A percentile compares a stretch with the other conserved stretches of the same genome.
Conservation (phyloP, 2,797 vertebrate species). For the Sebastes diaconus region DNA sequence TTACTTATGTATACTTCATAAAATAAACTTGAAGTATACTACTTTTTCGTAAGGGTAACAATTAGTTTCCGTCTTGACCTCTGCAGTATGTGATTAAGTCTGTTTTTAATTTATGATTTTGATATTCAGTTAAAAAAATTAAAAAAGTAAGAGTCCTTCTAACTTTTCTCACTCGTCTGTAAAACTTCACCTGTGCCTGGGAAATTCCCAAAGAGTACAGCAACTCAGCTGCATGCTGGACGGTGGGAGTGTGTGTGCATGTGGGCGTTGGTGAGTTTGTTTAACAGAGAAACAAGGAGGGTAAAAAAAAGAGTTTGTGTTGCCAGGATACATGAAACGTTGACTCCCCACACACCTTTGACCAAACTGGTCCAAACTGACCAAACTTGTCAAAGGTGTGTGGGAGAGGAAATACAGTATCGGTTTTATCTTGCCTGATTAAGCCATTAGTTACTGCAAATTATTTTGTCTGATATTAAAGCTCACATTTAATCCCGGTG, state of each 20-base stretch:
- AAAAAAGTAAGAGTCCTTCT: background rate
- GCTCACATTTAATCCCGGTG: background rate
- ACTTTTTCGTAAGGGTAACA: too few relatives aligned
- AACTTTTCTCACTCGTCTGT: constrained; percentile 46
- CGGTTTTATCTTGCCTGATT: background rate
- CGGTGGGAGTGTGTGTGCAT: background rate
- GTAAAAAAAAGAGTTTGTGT: background rate
- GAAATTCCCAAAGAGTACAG: constrained; percentile 62
- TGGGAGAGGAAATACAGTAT: background rate
- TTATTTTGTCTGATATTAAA: background rate
- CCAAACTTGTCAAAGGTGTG: constrained; percentile 19
- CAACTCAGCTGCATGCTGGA: background rate
- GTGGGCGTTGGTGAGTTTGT: background rate
- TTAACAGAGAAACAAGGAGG: background rate
- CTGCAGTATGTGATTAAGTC: background rate
- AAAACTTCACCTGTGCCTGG: constrained; percentile 51
- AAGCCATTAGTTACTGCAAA: background rate
- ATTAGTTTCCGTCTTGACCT: background rate
- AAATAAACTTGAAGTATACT: too few relatives aligned
- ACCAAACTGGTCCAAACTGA: too few relatives aligned
- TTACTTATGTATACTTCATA: too few relatives aligned
- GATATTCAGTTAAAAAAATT: background rate
- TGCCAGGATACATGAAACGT: constrained; percentile 7
- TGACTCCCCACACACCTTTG: background rate
- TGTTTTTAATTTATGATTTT: background rate